phyloP scores from a whole-genome alignment of 1,140 invertebrate genomes.

The Scaptomyza montana region DNA sequence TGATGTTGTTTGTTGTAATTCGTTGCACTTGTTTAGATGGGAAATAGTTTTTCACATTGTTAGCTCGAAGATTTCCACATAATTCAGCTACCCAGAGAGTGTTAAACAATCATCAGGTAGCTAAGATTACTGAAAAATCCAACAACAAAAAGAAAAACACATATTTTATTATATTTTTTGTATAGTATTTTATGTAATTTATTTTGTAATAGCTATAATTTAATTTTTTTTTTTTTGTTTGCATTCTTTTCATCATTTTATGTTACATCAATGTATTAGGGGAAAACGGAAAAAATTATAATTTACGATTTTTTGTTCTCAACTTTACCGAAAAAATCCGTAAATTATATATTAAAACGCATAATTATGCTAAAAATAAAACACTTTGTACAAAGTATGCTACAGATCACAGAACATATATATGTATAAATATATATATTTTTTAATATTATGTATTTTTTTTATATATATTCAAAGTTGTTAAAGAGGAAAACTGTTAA shows the following conservation, averaged over 20 bases:
- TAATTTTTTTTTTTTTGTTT: slow-evolving; percentile 22
- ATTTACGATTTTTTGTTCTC: slow-evolving; percentile 21
- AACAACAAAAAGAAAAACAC: slow-evolving; percentile 8
- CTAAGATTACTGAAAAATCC: neutral
- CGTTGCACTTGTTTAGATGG: slow-evolving; percentile 79
- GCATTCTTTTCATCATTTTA: slow-evolving; percentile 36
- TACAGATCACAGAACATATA: slow-evolving; percentile 83
- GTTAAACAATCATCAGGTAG: slow-evolving; percentile 44
- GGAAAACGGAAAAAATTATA: slow-evolving; percentile 7
- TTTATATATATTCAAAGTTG: slow-evolving; percentile 47
- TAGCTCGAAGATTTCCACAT: slow-evolving; percentile 39
- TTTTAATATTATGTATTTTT: slow-evolving; percentile 60
- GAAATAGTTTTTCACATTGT: slow-evolving; percentile 62
- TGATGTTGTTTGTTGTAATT: slow-evolving; percentile 19
- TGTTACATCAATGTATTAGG: slow-evolving; percentile 49
- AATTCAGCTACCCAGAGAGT: no score
- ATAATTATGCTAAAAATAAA: slow-evolving; percentile 81
- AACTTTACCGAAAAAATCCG: slow-evolving; percentile 50
- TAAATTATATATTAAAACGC: slow-evolving; percentile 37
- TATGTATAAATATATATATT: slow-evolving; percentile 57
- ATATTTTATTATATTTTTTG: slow-evolving; percentile 18
- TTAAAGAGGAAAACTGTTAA: slow-evolving; percentile 55
- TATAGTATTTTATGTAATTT: slow-evolving; percentile 35
- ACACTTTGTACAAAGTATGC: slow-evolving; percentile 83
- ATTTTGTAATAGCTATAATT: slow-evolving; percentile 65